Percentiles rank a stretch among this genome's conserved stretches.
Conservation (phyloP, 30 jellyfish, hydroid and myxozoan species). For the Pseudorhiza aurosa region DNA sequence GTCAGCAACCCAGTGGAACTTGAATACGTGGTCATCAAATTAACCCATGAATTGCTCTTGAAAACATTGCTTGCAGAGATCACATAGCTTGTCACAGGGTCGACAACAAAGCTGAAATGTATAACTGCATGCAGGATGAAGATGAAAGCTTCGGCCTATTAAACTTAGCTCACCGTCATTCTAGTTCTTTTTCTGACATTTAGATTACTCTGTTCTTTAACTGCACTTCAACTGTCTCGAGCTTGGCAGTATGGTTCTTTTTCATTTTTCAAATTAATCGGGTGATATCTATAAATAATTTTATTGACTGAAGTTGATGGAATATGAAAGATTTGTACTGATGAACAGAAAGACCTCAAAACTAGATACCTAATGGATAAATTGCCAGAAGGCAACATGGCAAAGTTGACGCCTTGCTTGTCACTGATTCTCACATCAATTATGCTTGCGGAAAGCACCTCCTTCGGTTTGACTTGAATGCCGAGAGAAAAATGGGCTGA, state of each 20-base stretch:
- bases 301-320: too few relatives aligned
- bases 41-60: slow-evolving; percentile 13
- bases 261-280: too few relatives aligned
- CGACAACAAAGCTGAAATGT: background rate
- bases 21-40: slow-evolving; percentile 6
- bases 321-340: too few relatives aligned
- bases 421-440: background rate
- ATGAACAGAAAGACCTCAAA: background rate
- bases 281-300: too few relatives aligned
- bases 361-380: slow-evolving; percentile 6
- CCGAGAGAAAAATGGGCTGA: background rate
- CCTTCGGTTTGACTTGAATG: slow-evolving; percentile 21
- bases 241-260: too few relatives aligned
- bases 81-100: background rate
- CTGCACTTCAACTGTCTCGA: too few relatives aligned
- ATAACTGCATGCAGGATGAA: too few relatives aligned
- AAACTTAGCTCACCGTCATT: too few relatives aligned
- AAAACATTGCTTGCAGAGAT: slow-evolving; percentile 8
- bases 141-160: too few relatives aligned
- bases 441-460: background rate
- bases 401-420: background rate
- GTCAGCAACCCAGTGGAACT: background rate
- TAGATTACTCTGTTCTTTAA: too few relatives aligned
- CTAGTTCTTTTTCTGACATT: too few relatives aligned
- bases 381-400: slow-evolving; percentile 19